Evolutionary conservation across 1,140 invertebrate species (phyloP).

Genomic region (Drosophila pectinifera): DNA sequence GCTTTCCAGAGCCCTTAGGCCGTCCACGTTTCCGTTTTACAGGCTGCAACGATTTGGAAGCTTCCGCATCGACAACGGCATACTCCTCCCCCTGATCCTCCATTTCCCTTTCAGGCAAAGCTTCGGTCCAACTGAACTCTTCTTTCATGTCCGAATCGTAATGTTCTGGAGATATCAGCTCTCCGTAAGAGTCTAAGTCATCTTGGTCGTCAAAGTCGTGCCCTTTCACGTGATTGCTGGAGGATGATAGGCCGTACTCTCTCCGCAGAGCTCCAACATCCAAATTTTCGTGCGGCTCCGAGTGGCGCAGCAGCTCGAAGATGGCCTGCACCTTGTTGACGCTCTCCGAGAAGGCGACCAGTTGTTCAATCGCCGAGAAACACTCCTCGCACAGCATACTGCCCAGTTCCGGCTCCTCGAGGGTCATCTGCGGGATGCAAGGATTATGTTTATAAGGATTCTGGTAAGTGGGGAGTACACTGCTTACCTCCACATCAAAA

Average conservation of each 20-base stretch:
- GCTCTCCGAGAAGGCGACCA: constrained; percentile 39
- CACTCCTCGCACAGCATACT: constrained; percentile 58
- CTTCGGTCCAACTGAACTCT: background rate
- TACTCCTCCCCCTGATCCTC: constrained; percentile 1
- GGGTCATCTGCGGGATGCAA: constrained; percentile 35
- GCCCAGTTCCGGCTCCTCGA: constrained; percentile 56
- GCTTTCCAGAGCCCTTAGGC: constrained; percentile 18
- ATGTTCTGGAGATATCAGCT: background rate
- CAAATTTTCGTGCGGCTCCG: constrained; percentile 34
- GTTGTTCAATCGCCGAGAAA: constrained; percentile 28
- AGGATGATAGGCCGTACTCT: constrained; percentile 41
- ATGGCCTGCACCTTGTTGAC: constrained; percentile 71
- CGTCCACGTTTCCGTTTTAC: constrained; percentile 42
- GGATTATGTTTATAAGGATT: too few relatives aligned
- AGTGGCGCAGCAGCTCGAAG: constrained; percentile 61
- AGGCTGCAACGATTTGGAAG: background rate
- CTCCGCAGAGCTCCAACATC: constrained; percentile 35
- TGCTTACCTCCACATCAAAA: constrained; percentile 64
- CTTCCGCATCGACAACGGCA: background rate
- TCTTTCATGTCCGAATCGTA: background rate
- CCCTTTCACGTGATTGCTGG: background rate
- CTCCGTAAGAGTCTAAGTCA: background rate
- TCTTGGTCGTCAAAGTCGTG: background rate
- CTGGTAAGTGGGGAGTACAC: background rate
- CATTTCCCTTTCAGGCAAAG: background rate